Percentiles rank a stretch among this genome's conserved stretches.
Evolutionary conservation across 2,888 invertebrate species (phyloP).

Genomic region (Hypercompe scribonia): DNA sequence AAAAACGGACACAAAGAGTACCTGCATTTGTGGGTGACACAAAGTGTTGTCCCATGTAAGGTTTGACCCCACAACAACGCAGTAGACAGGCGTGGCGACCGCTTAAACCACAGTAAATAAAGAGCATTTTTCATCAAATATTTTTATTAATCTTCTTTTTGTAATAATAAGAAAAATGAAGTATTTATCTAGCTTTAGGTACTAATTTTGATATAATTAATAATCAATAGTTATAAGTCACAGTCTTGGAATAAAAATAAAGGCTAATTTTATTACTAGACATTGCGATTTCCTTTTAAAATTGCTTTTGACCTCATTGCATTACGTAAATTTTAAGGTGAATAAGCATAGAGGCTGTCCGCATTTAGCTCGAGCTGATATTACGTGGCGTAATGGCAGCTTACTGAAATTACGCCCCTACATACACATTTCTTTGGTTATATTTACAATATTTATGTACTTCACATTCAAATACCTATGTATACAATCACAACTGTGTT

Average conservation of each 20-base stretch:
- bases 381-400: neutral
- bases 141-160: constrained; percentile 50
- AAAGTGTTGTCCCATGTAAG: too few species aligned
- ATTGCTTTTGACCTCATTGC: constrained; percentile 31
- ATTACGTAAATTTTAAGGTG: constrained; percentile 32
- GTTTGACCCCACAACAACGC: too few species aligned
- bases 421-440: constrained; percentile 78
- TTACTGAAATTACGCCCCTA: constrained; percentile 36
- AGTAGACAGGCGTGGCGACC: too few species aligned
- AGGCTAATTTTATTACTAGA: constrained; percentile 52
- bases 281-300: constrained; percentile 38
- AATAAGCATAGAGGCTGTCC: constrained; percentile 27
- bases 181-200: constrained; percentile 46
- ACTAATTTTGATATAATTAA: constrained; percentile 49
- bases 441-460: constrained; percentile 69
- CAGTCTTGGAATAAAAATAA: constrained; percentile 72
- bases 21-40: too few species aligned
- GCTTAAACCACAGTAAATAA: too few species aligned
- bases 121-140: constrained; percentile 30
- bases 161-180: constrained; percentile 52
- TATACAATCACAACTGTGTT: constrained; percentile 43
- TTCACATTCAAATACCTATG: constrained; percentile 45
- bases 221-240: constrained; percentile 60
- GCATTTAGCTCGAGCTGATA: constrained; percentile 1
- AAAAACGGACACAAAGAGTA: too few species aligned